A percentile compares a stretch with the other conserved stretches of the same genome.
Evolutionary conservation across 2,888 invertebrate species (phyloP).

Genomic region (Calameuta filiformis): DNA sequence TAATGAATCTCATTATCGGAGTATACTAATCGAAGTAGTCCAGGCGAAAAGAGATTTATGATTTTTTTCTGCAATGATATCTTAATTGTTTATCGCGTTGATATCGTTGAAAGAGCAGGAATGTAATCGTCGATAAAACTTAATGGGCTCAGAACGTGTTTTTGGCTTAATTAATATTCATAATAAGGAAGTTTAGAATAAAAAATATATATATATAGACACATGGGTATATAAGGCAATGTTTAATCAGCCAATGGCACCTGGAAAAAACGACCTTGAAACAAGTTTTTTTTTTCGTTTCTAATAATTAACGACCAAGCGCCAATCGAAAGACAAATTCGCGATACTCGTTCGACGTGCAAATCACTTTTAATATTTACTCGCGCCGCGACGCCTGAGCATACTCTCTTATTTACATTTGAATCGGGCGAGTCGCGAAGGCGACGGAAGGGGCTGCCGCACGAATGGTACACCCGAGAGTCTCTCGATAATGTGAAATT

Average conservation of each 20-base stretch:
- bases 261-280: neutral
- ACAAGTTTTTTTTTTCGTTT: neutral
- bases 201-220: neutral
- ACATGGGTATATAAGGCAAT: neutral
- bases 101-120: neutral
- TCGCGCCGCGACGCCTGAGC: neutral
- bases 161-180: neutral
- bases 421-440: neutral
- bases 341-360: neutral
- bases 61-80: neutral
- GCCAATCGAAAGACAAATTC: constrained; percentile 11
- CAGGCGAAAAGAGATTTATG: neutral
- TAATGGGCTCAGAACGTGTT: neutral
- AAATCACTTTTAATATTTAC: neutral
- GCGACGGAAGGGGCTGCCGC: neutral
- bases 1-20: neutral
- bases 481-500: neutral
- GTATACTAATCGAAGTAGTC: neutral
- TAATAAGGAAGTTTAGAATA: neutral
- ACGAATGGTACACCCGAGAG: neutral
- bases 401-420: neutral
- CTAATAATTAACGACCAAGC: constrained; percentile 8
- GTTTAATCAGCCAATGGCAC: neutral
- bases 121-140: neutral
- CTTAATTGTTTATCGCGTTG: neutral